A percentile compares a stretch with the other conserved stretches of the same genome.
These are phyloP conservation scores for Saccopteryx bilineata DNA, from an alignment of 2,113 vertebrate genomes.

Conservation along the genomic window DNA sequence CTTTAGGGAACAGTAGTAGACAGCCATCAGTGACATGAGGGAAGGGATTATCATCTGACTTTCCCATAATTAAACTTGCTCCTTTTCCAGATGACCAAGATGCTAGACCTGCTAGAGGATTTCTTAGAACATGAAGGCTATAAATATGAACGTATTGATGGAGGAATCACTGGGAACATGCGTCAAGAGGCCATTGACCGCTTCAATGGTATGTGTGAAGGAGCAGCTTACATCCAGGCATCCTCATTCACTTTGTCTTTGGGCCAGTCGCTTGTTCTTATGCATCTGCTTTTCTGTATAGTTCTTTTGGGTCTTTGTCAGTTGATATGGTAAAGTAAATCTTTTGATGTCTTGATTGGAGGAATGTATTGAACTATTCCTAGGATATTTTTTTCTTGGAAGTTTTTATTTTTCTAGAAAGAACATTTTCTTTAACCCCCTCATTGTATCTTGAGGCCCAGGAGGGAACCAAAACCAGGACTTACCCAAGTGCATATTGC, in stretches of 20 bases:
- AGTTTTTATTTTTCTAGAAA: constrained; percentile 44
- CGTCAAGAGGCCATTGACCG: constrained; percentile 98
- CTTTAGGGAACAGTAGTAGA: background rate
- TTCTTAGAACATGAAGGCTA: constrained; percentile 98
- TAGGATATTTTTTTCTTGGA: background rate
- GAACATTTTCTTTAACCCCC: background rate
- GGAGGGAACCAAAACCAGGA: background rate
- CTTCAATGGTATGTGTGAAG: constrained; percentile 92
- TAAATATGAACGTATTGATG: constrained; percentile 98
- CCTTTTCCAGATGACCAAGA: constrained; percentile 95
- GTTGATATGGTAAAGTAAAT: background rate
- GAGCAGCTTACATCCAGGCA: background rate
- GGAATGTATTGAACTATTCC: constrained; percentile 31
- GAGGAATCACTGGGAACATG: constrained; percentile 97
- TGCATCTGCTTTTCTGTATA: background rate
- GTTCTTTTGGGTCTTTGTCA: constrained; percentile 7
- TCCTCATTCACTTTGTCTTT: background rate
- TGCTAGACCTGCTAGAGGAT: constrained; percentile 97
- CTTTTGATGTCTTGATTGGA: background rate
- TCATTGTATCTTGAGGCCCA: background rate
- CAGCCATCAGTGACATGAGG: background rate
- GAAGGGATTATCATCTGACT: background rate
- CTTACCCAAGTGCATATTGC: background rate
- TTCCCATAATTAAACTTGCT: background rate
- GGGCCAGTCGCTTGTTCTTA: background rate